A percentile compares a stretch with the other conserved stretches of the same genome.
Conservation (phyloP, 1,140 invertebrate species). For the Nephila pilipes region DNA sequence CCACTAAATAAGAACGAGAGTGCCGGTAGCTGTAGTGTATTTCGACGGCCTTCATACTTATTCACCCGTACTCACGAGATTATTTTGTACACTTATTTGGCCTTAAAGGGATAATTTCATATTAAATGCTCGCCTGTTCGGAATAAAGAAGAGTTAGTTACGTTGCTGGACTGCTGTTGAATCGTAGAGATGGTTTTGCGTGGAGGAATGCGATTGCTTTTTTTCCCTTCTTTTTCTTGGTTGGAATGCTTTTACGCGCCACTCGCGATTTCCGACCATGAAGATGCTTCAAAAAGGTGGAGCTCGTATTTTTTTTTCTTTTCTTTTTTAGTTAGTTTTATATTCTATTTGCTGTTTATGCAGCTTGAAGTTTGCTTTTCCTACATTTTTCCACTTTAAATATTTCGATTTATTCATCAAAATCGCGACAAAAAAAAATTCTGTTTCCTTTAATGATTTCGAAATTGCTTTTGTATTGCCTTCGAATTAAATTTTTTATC, state of each 20-base stretch:
- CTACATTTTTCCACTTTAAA: too few relatives aligned
- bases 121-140: neutral
- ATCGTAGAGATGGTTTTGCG: neutral
- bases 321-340: neutral
- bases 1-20: constrained; percentile 54
- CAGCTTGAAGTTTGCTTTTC: too few relatives aligned
- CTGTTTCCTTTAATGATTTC: too few relatives aligned
- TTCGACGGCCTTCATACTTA: constrained; percentile 69
- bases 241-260: neutral
- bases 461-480: too few relatives aligned
- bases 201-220: neutral
- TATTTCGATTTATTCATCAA: too few relatives aligned
- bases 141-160: constrained; percentile 36
- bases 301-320: neutral
- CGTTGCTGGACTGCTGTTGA: neutral
- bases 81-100: constrained; percentile 45
- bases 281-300: neutral
- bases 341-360: neutral
- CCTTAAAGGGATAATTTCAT: constrained; percentile 49
- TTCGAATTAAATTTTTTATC: too few relatives aligned
- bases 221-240: neutral
- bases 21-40: constrained; percentile 23
- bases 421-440: too few relatives aligned
- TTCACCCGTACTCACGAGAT: constrained; percentile 69
- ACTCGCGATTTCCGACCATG: neutral